Base-by-base conservation (phyloP, 2,113 vertebrate species). In the Muntiacus reevesi region DNA sequence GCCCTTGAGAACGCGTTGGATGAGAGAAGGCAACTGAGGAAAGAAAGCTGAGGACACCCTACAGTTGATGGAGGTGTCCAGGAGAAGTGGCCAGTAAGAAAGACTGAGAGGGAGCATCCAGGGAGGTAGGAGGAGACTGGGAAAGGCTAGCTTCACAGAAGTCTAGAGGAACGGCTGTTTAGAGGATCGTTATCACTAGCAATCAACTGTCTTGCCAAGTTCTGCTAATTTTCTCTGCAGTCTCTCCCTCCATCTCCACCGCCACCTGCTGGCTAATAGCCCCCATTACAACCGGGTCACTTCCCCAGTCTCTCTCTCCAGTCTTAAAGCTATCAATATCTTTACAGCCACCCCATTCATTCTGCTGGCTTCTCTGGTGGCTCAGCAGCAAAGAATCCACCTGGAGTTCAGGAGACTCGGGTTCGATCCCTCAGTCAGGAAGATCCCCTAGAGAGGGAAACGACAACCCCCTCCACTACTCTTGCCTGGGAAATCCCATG, bases 231-330 rank as follows among this genome's bases (percentile, higher is more conserved):
- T 71, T 84, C 60, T 28, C 55, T 15, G 23, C 27, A 28, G 55
- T 64, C 11, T 94, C 83, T 57, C 55, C 76, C 54, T 50, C 64
- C 21, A 52, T 57, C 86, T 96, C 64, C 57, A 95, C 89, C 95
- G 97, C 94, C 96, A 92, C 62, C 97, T 92, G 5, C 94, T 95
- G 96, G 89, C 40, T 52, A 74, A 40, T 19, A 21, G 28, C 2
- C 1, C n/a, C 15, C 71, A 96, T 91, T 96, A 94, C 94, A 97
- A 54, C 21, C 30, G n/a, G 43, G 36, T 57, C 27, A 33, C 55
- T n/a, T 47, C 15, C 54, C 67, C 6, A 13, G 43, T n/a, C 19
- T 84, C 4, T 43, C 4, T 84, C 40, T n/a, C 25, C 19, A 17
- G 67, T 12, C 47, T 45, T n/a, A 14, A 25, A 28, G 36, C 6